Evolutionary conservation across 2,888 invertebrate genomes (phyloP).

Genomic region (Steinernema carpocapsae): DNA sequence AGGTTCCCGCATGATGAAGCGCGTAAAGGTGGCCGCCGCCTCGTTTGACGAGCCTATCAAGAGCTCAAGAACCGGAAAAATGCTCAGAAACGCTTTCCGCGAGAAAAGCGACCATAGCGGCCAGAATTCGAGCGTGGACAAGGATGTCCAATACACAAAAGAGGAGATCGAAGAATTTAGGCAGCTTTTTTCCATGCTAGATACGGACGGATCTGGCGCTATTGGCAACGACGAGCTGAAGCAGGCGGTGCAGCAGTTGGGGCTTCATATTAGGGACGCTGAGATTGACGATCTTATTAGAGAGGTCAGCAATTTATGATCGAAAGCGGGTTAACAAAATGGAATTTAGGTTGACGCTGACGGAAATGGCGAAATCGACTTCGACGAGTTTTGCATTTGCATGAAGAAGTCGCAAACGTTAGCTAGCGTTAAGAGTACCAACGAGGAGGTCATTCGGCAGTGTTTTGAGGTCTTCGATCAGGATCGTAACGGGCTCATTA

Average conservation of each 20-base stretch:
- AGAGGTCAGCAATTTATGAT: constrained; percentile 53
- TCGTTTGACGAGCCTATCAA: constrained; percentile 39
- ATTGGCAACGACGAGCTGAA: constrained; percentile 68
- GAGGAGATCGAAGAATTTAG: constrained; percentile 66
- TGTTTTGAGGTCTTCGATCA: constrained; percentile 69
- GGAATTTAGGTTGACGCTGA: constrained; percentile 65
- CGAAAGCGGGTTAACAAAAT: background rate
- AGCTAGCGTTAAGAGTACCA: constrained; percentile 53
- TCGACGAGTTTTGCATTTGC: constrained; percentile 69
- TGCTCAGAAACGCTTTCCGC: background rate
- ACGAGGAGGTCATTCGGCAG: constrained; percentile 66
- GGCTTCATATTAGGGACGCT: constrained; percentile 61
- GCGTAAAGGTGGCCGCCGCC: constrained; percentile 42
- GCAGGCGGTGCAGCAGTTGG: constrained; percentile 67
- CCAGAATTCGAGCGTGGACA: constrained; percentile 29
- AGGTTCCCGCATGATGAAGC: constrained; percentile 42
- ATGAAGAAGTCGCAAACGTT: constrained; percentile 68
- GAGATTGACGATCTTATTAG: constrained; percentile 67
- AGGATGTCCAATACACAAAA: constrained; percentile 50
- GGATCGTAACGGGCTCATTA: constrained; percentile 53
- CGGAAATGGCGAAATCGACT: constrained; percentile 69
- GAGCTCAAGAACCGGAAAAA: constrained; percentile 36
- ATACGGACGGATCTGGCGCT: constrained; percentile 69
- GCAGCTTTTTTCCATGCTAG: constrained; percentile 68
- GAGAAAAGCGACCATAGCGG: constrained; percentile 27